Conservation (phyloP, 1,140 invertebrate species). For the Ostrea edulis region DNA sequence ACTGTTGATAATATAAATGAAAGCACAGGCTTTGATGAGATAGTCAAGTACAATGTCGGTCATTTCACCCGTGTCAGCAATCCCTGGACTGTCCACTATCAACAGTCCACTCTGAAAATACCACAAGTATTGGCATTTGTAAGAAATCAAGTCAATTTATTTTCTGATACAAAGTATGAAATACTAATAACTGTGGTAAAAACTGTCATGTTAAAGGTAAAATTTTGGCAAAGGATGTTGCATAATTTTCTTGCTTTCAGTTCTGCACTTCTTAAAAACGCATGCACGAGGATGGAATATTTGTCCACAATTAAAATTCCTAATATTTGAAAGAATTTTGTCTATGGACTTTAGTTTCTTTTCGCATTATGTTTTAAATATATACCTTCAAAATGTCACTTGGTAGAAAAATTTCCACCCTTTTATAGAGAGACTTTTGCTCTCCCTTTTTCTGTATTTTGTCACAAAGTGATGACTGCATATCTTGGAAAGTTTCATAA, state of each 20-base stretch:
- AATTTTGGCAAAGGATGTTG: too few species aligned
- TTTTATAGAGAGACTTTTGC: constrained; percentile 42
- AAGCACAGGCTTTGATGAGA: constrained; percentile 67
- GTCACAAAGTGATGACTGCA: constrained; percentile 8
- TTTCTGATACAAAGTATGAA: too few species aligned
- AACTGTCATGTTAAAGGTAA: background rate
- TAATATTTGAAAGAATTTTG: too few species aligned
- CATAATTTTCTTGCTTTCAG: too few species aligned
- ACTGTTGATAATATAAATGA: constrained; percentile 73
- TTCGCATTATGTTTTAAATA: background rate
- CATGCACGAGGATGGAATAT: too few species aligned
- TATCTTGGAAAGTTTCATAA: constrained; percentile 36
- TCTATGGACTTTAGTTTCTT: too few species aligned
- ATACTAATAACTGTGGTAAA: background rate
- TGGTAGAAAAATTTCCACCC: constrained; percentile 65
- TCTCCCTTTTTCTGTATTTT: constrained; percentile 48
- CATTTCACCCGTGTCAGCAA: constrained; percentile 74
- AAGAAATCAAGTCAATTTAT: background rate
- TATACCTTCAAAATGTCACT: constrained; percentile 64
- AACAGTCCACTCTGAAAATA: constrained; percentile 68
- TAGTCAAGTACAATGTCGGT: constrained; percentile 67
- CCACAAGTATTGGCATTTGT: too few species aligned
- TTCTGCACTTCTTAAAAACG: too few species aligned
- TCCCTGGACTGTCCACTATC: constrained; percentile 74
- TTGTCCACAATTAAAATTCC: too few species aligned